These are phyloP conservation scores for Trissonchulus latispiculum DNA, from an alignment of 2,888 invertebrate genomes.

Conservation along the genomic window DNA sequence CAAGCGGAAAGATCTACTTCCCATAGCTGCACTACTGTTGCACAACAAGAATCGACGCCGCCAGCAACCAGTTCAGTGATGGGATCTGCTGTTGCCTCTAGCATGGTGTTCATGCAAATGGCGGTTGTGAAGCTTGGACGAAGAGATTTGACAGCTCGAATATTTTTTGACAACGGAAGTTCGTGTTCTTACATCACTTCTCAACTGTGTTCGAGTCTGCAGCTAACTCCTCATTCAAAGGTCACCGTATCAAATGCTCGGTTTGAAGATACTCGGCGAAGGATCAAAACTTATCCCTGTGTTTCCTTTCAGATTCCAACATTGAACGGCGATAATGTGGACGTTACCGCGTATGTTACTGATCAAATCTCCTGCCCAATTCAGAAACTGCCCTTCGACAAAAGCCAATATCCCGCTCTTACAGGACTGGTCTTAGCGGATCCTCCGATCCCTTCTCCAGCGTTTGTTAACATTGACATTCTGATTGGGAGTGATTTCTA, in stretches of 20 bases:
- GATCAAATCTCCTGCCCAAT: background rate
- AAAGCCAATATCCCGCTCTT: background rate
- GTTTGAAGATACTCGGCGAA: background rate
- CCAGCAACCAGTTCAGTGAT: no score
- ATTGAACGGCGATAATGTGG: background rate
- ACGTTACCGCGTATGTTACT: background rate
- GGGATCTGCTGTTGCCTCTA: no score
- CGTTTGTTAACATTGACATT: background rate
- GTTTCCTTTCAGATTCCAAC: background rate
- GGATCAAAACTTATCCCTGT: background rate
- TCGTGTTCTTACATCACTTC: background rate
- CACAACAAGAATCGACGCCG: no score
- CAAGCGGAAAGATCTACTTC: no score
- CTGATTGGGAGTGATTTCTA: background rate
- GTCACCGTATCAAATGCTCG: background rate
- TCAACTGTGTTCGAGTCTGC: background rate
- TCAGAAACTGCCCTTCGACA: background rate
- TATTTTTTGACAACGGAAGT: background rate
- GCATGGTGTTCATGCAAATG: background rate
- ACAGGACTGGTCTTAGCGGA: background rate
- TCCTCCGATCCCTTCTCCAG: background rate
- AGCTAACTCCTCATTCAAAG: background rate
- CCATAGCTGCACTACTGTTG: no score
- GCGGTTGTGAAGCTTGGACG: background rate
- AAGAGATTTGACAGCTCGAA: background rate